A percentile compares a stretch with the other conserved stretches of the same genome.
Evolutionary conservation across 2,888 invertebrate species (phyloP).

Genomic region (Cecidostiba fungosa): DNA sequence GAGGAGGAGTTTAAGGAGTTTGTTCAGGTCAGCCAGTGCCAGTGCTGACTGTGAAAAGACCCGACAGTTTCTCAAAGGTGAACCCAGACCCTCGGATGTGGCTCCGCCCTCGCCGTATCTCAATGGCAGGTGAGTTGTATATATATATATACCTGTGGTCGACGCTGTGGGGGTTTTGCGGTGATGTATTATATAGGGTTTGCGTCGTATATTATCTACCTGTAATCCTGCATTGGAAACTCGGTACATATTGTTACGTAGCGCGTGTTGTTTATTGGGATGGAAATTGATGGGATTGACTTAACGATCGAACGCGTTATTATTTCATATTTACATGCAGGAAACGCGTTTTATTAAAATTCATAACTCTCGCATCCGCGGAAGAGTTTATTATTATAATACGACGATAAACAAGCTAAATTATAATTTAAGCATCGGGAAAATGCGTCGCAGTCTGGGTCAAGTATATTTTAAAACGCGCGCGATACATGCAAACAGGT

Average conservation of each 20-base stretch:
- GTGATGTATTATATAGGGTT: too few relatives aligned
- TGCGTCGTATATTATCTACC: not conserved
- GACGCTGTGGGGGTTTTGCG: not conserved
- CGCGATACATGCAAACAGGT: slow-evolving; percentile 23
- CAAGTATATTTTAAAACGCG: not conserved
- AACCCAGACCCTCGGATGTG: slow-evolving; percentile 87
- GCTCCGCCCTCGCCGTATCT: slow-evolving; percentile 82
- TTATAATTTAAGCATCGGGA: too few relatives aligned
- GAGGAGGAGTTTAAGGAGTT: slow-evolving; percentile 82
- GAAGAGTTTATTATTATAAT: too few relatives aligned
- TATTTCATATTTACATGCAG: too few relatives aligned
- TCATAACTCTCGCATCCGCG: too few relatives aligned
- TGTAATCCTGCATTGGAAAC: not conserved
- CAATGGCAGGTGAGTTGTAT: slow-evolving; percentile 70
- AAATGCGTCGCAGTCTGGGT: not conserved
- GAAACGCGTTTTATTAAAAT: too few relatives aligned
- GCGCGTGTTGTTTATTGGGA: too few relatives aligned
- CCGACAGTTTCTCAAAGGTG: slow-evolving; percentile 85
- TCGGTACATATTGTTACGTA: not conserved
- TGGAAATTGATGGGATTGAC: too few relatives aligned
- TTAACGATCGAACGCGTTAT: too few relatives aligned
- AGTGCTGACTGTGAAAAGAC: slow-evolving; percentile 84
- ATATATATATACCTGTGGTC: not conserved
- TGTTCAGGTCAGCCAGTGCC: slow-evolving; percentile 85
- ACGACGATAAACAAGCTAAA: too few relatives aligned